Base-by-base conservation (phyloP, 2,113 vertebrate species). In the Nothocercus nigrocapillus region DNA sequence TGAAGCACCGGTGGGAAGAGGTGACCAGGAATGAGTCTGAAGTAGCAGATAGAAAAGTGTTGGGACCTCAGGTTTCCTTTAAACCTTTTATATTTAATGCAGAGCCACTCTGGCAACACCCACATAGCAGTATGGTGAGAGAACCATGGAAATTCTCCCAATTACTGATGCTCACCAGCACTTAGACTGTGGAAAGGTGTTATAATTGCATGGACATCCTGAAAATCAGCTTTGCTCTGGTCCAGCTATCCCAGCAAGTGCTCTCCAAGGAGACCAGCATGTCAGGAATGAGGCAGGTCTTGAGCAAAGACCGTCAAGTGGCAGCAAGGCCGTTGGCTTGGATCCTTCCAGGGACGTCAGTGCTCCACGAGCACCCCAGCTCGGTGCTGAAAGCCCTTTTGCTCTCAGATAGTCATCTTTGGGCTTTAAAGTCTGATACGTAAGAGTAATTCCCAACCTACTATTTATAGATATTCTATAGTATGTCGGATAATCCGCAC, bases 271-370 rank as follows among this genome's bases (percentile, higher is more conserved):
- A 61, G n/a, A 6, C 5, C 9, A 4, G 85, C 59, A 30, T 5
- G 58, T 32, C 81, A 58, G 44, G 64, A 47, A 78, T 2, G 42
- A 34, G 38, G 22, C 51, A 81, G 69, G 42, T 12, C 21, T 4
- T 64, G 84, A 82, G 45, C 38, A 70, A 61, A 88, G 4, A 4
- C 20, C 79, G 85, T 4, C 30, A 6, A 5, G 45, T 1, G 28
- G 5, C 58, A 56, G 20, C 45, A 20, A 54, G 11, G 63, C 30
- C 66, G 30, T 6, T 69, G 0, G 0, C n/a, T 59, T 56, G 64
- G 32, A 2, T 38, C 56, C 45, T 76, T 42, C 13, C 0, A 2
- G 70, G 11, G 19, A 22, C n/a, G 1, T 3, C 51, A 27, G 34
- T 20, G n/a, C 47, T n/a, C 25, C 66, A 1, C 4, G 11, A 63